Conservation (phyloP, 2,797 vertebrate genomes). For the Sus cebifrons region DNA sequence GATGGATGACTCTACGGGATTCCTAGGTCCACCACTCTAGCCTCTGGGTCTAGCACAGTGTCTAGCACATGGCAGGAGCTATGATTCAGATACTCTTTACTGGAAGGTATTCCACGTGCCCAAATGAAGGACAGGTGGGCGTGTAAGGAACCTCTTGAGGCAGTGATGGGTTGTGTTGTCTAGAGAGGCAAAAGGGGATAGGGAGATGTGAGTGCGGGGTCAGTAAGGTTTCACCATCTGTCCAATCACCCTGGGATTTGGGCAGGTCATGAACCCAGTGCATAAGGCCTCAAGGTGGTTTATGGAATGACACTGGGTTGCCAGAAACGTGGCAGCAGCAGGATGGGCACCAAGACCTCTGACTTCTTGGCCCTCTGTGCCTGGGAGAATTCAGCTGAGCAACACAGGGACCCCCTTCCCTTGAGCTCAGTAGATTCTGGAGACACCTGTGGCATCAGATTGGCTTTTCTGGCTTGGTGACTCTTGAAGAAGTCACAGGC, state of each 20-base stretch:
- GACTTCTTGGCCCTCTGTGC: not conserved
- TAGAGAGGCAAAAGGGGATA: not conserved
- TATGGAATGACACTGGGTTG: not conserved
- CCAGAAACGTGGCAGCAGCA: too few species aligned
- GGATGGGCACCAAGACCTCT: too few species aligned
- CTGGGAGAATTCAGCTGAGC: not conserved
- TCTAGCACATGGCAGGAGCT: not conserved
- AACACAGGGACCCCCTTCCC: rapidly evolving
- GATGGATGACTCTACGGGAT: not conserved
- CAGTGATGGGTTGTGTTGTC: not conserved
- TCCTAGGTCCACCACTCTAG: rapidly evolving
- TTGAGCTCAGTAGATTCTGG: not conserved
- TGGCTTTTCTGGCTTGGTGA: not conserved
- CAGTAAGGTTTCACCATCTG: rapidly evolving
- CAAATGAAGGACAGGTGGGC: not conserved
- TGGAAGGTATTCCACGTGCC: rapidly evolving
- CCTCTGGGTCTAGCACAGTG: not conserved
- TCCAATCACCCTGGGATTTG: rapidly evolving
- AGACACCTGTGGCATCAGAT: not conserved
- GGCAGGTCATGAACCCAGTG: not conserved
- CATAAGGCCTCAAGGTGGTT: not conserved
- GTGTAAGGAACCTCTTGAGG: not conserved
- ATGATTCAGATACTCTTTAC: too few species aligned
- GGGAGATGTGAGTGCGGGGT: not conserved
- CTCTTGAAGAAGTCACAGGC: not conserved